Evolutionary conservation across 2,797 vertebrate species (phyloP).

Genomic region (Platyrinchus mystaceus): DNA sequence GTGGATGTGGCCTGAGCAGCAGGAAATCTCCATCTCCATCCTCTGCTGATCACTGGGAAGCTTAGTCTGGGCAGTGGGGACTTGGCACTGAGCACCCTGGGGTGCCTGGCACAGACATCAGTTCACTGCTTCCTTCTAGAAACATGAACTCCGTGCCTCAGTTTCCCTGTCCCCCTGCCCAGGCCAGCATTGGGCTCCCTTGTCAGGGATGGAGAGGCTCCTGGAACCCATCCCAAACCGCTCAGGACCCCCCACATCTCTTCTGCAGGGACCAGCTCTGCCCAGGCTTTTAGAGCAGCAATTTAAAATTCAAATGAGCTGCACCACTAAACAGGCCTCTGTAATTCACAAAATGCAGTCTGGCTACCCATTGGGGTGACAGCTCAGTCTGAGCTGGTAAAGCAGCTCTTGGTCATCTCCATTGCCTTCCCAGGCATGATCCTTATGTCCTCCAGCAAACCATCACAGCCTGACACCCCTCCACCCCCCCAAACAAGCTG

Average conservation of each 20-base stretch:
- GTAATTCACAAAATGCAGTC: background rate
- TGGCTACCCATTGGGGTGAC: fast-evolving
- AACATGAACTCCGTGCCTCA: background rate
- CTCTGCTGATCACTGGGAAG: background rate
- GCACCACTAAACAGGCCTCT: background rate
- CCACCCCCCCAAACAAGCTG: background rate
- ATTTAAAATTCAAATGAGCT: background rate
- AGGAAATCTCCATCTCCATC: background rate
- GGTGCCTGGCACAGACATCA: fast-evolving
- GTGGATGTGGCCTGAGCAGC: background rate
- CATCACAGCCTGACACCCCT: fast-evolving
- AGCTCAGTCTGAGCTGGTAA: background rate
- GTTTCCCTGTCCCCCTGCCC: background rate
- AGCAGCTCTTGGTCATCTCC: background rate
- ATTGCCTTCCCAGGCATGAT: background rate
- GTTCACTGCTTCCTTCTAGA: background rate
- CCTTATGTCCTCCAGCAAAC: fast-evolving
- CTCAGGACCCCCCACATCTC: background rate
- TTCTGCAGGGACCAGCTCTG: background rate
- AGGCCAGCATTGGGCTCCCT: background rate
- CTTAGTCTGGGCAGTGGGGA: background rate
- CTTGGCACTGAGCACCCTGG: background rate
- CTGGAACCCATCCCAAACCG: background rate
- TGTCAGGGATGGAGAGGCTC: background rate
- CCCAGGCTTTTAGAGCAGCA: background rate